Evolutionary conservation across 2,888 invertebrate species (phyloP).

Genomic region (Dryococelus australis): DNA sequence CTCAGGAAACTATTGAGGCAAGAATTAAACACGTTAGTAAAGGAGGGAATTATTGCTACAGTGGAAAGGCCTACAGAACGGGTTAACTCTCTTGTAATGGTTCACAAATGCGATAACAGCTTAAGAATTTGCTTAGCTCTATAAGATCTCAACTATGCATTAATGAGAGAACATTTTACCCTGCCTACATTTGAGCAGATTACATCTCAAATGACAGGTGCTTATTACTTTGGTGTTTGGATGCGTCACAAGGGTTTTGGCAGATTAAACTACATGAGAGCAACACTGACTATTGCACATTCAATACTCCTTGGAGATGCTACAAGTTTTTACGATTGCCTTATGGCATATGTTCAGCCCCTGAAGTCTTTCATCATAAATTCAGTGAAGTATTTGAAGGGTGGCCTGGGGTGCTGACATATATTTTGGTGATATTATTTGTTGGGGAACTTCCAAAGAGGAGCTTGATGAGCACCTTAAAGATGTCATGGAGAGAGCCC

Average conservation of each 20-base stretch:
- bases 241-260: not conserved
- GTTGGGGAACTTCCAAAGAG: not conserved
- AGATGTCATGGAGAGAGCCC: not conserved
- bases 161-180: not conserved
- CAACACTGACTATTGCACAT: not conserved
- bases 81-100: not conserved
- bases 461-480: not conserved
- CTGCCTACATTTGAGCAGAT: not conserved
- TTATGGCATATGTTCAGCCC: not conserved
- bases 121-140: not conserved
- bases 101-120: not conserved
- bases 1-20: not conserved
- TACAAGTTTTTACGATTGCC: not conserved
- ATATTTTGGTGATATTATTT: too few species aligned
- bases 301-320: not conserved
- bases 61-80: not conserved
- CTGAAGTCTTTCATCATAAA: not conserved
- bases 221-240: not conserved
- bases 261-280: not conserved
- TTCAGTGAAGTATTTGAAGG: not conserved
- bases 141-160: not conserved
- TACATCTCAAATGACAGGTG: not conserved
- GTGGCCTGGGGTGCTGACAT: not conserved
- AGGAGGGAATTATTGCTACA: not conserved
- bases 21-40: not conserved